These are phyloP conservation scores for Eupithecia inturbata DNA, from an alignment of 2,888 invertebrate species.

Conservation along the genomic window DNA sequence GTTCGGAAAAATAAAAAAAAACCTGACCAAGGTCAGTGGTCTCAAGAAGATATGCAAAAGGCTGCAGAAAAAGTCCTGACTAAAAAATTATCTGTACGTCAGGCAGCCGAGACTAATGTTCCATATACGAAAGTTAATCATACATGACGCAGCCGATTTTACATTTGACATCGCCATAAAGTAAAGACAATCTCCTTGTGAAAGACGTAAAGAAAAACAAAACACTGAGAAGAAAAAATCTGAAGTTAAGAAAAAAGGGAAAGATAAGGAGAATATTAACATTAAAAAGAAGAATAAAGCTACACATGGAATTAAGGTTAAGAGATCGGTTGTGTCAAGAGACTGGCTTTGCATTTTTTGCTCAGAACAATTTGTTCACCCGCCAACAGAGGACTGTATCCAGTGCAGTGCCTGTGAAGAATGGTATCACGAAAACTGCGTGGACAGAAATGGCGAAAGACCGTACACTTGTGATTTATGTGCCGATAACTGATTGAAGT, in stretches of 20 bases:
- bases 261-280: neutral
- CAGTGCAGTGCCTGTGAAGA: neutral
- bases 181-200: neutral
- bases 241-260: conserved; percentile 4
- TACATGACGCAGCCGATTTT: neutral
- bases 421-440: too few species aligned
- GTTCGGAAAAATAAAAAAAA: too few species aligned
- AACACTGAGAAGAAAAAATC: conserved; percentile 1
- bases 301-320: neutral
- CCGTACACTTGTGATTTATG: too few species aligned
- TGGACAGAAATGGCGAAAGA: too few species aligned
- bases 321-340: neutral
- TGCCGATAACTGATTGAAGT: too few species aligned
- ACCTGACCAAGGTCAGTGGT: too few species aligned
- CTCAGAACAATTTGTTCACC: conserved; percentile 1
- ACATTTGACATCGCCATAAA: conserved; percentile 4
- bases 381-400: conserved; percentile 1
- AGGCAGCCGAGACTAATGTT: too few species aligned
- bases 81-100: too few species aligned
- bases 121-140: too few species aligned
- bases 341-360: conserved; percentile 4
- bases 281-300: conserved; percentile 1
- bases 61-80: too few species aligned
- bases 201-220: conserved; percentile 1
- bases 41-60: too few species aligned